Evolutionary conservation across 1,140 invertebrate species (phyloP), one percentile per base, ranked within the genome.

Genomic region (Drosophila neocordata): DNA sequence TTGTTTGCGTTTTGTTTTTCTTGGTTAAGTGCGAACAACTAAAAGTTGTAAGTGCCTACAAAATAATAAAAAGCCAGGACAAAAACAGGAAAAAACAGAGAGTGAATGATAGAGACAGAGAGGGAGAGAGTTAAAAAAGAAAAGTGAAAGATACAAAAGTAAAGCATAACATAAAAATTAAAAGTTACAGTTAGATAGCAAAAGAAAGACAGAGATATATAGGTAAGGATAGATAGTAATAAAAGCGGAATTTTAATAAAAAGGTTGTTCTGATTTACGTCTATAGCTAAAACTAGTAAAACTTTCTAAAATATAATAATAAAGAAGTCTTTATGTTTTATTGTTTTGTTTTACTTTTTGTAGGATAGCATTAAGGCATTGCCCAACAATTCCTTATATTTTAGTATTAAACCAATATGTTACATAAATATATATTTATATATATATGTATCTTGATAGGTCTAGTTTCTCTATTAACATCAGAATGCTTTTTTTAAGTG

Each of bases 101-200:
- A 15, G 13, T 48, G 41, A 9, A 48, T 48, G 8, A 48, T 20
- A 48, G 15, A 48, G 41, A 48, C 41, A 48, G 41, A 20, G 7
- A 8, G 9, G 20, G 2, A 48, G 15, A 20, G 1, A 20, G 7
- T 31, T 31, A 31, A 31, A 63, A 8, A 38, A 15, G 22, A 20
- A 61, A 2, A 38, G 4, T 31, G 27, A 24, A 4, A 73, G 11
- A 52, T 22, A 56, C n/a, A n/a, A n/a, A 56, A 60, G 56, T 55
- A 13, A 48, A 44, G 38, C 22, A 53, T 38, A 51, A 59, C 4
- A 37, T 41, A 58, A 48, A 51, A 58, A 51, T 20, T 48, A 7
- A 20, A 15, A 44, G 3, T 18, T 9, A 74, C n/a, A 76, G 44
- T 60, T 24, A 27, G 20, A 53, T 35, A 22, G 3, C 15, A 31